Evolutionary conservation across 2,113 vertebrate species (phyloP).

Genomic region (Mixornis gularis): DNA sequence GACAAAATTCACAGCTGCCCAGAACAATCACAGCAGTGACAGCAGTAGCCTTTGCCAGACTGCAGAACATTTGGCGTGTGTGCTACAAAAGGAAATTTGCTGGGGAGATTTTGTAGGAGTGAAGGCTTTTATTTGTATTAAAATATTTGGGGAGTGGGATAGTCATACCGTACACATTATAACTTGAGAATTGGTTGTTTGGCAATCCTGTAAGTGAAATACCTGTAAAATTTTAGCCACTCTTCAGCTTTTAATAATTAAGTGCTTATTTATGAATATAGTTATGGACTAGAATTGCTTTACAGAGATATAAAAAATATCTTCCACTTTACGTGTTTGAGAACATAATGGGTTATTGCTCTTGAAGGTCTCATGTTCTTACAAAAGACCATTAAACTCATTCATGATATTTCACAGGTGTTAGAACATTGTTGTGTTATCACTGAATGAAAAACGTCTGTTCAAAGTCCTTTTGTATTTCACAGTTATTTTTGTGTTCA

Average conservation of each 20-base stretch:
- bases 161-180: not conserved
- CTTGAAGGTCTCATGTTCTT: not conserved
- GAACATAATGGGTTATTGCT: not conserved
- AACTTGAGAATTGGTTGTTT: not conserved
- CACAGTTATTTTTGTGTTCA: not conserved
- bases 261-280: not conserved
- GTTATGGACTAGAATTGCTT: not conserved
- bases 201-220: not conserved
- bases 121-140: not conserved
- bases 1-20: slow-evolving; percentile 2
- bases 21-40: not conserved
- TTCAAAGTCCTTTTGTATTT: not conserved
- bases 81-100: not conserved
- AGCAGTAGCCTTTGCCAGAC: not conserved
- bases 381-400: not conserved
- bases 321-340: not conserved
- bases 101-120: not conserved
- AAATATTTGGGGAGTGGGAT: not conserved
- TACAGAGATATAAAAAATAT: not conserved
- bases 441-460: not conserved
- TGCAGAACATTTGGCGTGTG: not conserved
- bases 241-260: not conserved
- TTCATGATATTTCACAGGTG: not conserved
- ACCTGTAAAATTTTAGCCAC: not conserved
- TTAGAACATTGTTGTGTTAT: not conserved